Evolutionary conservation across 2,797 vertebrate genomes (phyloP), one percentile per base, ranked within the genome.

Genomic region (Characodon lateralis): DNA sequence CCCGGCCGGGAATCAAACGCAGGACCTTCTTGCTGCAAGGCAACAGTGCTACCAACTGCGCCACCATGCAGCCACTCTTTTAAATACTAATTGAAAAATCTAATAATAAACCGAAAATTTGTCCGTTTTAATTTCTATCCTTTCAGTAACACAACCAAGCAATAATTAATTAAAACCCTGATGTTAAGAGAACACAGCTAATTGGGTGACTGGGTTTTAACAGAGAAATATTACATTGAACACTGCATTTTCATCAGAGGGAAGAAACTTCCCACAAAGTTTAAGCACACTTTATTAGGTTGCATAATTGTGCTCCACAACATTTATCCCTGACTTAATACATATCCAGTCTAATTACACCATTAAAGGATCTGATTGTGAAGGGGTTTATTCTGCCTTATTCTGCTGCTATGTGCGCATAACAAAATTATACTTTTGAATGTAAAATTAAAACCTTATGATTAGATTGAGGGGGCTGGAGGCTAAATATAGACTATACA

Each of bases 111-210:
- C 39, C 31, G 22, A n/a, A 50, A 13, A 53, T 14, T 2, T 12
- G 35, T 71, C 78, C 18, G 76, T 71, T 71, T 77, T 68, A 79
- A 59, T 46, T 7, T n/a, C 24, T 3, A 74, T 53, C 74, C 61
- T 80, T 63, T 80, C 55, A 81, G 51, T 86, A 86, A 85, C 78
- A 51, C 66, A 59, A 72, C 83, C 79, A 26, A 58, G 74, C 43
- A 81, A 87, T 87, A 81, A 89, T 85, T 80, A 73, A 87, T 88
- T 84, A 83, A 84, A 82, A 66, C 69, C 39, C 79, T 48, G 39
- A 73, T 55, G 85, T 85, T 76, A 48, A 59, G 28, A 69, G 81
- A 87, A 81, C 58, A 76, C 35, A 35, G 55, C 79, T 78, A 87
- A 87, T 88, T 87, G 84, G 83, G 58, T 69, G 83, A 83, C 72